Evolutionary conservation across 2,113 vertebrate species (phyloP), one percentile per base, ranked within the genome.

Genomic region (Drymodes brunneopygia): DNA sequence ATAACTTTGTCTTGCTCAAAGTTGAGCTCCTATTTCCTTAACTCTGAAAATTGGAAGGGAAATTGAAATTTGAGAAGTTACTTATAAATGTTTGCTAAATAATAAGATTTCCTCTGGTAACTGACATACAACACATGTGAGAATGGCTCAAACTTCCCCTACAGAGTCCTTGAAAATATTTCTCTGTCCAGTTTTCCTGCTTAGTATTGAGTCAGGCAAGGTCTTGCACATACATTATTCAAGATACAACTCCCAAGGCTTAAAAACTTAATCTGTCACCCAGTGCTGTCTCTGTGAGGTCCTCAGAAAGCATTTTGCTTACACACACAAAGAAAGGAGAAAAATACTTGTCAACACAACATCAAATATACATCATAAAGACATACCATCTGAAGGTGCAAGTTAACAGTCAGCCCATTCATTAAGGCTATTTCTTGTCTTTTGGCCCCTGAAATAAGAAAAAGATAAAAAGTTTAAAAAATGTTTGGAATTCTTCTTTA

Each of bases 401-500:
- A 97, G 97, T 99, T 99, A 54, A 99, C 98, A 8, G 98, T 99
- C 93, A 99, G 96, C 20, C 98, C 99, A 15, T 99, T 99, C 99
- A 99, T 99, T 97, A 99, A 94, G 7, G 95, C 98, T 94, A 98
- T 94, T 96, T 99, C 98, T 69, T 97, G 97, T 56, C 93, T 97
- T 82, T 91, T 97, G 51, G 98, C 98, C 64, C 98, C 98, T 99
- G 95, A 69, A 97, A 98, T 56, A 31, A 73, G 65, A 57, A 83
- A 61, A 48, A 47, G 20, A 29, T 28, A 4, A 42, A 42, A 71
- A 79, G 47, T 20, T 38, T 42, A 15, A 27, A 31, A 75, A 33
- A 5, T 18, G 2, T 4, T 96, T 92, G 19, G 78, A 36, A 29
- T 7, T n/a, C 95, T 78, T 94, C 40, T 94, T 78, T 83, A 70